phyloP scores from a whole-genome alignment of 1,140 invertebrate genomes.

The Amphibalanus amphitrite region DNA sequence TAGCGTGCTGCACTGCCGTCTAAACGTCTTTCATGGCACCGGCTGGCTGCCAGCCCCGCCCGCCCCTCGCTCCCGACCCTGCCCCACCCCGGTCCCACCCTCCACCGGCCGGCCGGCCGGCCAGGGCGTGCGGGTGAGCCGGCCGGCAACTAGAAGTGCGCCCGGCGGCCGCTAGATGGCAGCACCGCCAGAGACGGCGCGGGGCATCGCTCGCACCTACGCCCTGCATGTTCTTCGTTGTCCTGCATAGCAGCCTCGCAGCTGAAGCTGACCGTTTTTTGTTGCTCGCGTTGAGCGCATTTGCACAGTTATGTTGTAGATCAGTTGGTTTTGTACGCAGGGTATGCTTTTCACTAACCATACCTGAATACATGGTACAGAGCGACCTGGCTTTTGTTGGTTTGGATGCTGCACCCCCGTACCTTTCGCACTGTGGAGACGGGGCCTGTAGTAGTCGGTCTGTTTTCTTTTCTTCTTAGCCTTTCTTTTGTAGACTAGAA shows the following conservation, averaged over 20 bases:
- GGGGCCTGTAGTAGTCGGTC: too few species aligned
- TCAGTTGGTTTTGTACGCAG: not conserved
- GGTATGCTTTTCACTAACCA: not conserved
- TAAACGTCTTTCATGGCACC: not conserved
- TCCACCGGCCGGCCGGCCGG: too few species aligned
- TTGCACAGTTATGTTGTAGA: not conserved
- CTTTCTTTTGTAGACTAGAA: too few species aligned
- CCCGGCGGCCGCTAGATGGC: not conserved
- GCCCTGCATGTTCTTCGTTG: too few species aligned
- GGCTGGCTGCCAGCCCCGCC: not conserved
- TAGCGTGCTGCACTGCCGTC: not conserved
- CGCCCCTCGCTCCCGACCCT: not conserved
- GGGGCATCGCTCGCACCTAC: too few species aligned
- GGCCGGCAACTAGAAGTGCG: not conserved
- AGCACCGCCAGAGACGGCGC: not conserved
- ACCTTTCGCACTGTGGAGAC: too few species aligned
- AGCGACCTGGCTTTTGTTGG: not conserved
- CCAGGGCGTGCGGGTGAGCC: not conserved
- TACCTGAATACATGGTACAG: not conserved
- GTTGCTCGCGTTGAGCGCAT: not conserved
- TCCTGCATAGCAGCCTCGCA: too few species aligned
- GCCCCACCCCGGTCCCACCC: too few species aligned
- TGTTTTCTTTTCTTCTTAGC: too few species aligned
- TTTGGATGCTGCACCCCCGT: not conserved
- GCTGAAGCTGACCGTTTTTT: not conserved